Conservation (phyloP, 2,113 vertebrate genomes). For the Tauraco erythrolophus region DNA sequence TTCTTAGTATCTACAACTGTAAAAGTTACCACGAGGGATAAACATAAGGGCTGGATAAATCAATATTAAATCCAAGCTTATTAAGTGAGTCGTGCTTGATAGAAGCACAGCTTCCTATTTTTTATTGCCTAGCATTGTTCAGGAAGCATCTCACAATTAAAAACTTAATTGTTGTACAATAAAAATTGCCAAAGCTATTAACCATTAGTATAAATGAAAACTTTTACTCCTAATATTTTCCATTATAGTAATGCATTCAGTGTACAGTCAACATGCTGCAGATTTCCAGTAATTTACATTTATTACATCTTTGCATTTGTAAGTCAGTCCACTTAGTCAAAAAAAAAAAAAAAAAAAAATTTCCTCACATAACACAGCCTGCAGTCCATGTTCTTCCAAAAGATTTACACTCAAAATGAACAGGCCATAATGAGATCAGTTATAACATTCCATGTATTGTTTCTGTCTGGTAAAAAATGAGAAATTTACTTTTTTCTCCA, state of each 20-base stretch:
- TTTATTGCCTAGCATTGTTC: neutral
- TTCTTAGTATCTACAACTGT: neutral
- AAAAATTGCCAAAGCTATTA: slow-evolving; percentile 40
- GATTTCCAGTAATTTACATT: neutral
- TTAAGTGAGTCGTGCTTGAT: neutral
- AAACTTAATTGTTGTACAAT: neutral
- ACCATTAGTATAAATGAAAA: slow-evolving; percentile 5
- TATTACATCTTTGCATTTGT: neutral
- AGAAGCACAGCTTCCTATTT: neutral
- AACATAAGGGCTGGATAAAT: neutral
- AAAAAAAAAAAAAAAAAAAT: neutral
- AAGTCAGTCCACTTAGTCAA: neutral
- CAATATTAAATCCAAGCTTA: slow-evolving; percentile 13
- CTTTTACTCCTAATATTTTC: neutral
- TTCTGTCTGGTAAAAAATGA: neutral
- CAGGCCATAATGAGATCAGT: neutral
- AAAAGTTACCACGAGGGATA: neutral
- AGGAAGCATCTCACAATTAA: neutral
- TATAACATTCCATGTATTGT: neutral
- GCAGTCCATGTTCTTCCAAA: neutral
- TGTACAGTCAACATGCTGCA: neutral
- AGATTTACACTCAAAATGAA: neutral
- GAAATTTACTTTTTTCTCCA: neutral
- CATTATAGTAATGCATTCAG: neutral
- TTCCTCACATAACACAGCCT: neutral